Conservation (phyloP, 2,113 vertebrate species). For the Silurus glanis region DNA sequence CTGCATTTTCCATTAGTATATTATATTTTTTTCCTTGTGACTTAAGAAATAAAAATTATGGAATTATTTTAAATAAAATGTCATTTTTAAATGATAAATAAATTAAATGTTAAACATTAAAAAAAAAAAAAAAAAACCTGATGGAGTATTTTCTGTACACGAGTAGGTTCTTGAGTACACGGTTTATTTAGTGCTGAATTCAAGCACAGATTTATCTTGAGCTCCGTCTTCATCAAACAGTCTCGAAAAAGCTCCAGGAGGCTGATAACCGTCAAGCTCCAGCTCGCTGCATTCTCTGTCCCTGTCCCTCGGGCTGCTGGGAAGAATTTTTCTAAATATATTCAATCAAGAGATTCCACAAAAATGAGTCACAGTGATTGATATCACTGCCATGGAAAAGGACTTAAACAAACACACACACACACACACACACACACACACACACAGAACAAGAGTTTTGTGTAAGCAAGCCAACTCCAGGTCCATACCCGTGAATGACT, state of each 20-base stretch:
- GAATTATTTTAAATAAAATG: too few relatives aligned
- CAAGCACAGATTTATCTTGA: neutral
- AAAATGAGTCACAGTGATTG: neutral
- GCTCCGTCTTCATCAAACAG: neutral
- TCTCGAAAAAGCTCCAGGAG: neutral
- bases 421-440: constrained; percentile 33
- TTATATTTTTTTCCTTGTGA: too few relatives aligned
- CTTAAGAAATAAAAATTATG: too few relatives aligned
- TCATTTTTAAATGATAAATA: too few relatives aligned
- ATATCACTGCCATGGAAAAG: neutral
- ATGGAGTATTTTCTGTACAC: neutral
- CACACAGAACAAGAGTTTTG: neutral
- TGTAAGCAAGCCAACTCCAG: neutral
- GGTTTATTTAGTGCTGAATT: neutral
- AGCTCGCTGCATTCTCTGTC: neutral
- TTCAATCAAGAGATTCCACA: neutral
- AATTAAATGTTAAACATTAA: too few relatives aligned
- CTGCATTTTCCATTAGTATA: too few relatives aligned
- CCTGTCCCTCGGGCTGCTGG: neutral
- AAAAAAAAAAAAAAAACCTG: neutral
- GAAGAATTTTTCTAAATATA: neutral
- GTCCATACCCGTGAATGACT: constrained; percentile 42
- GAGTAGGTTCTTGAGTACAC: neutral
- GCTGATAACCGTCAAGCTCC: neutral
- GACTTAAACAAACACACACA: constrained; percentile 2